Conservation (phyloP, 2,888 invertebrate genomes). For the Ommatoiulus sabulosus region DNA sequence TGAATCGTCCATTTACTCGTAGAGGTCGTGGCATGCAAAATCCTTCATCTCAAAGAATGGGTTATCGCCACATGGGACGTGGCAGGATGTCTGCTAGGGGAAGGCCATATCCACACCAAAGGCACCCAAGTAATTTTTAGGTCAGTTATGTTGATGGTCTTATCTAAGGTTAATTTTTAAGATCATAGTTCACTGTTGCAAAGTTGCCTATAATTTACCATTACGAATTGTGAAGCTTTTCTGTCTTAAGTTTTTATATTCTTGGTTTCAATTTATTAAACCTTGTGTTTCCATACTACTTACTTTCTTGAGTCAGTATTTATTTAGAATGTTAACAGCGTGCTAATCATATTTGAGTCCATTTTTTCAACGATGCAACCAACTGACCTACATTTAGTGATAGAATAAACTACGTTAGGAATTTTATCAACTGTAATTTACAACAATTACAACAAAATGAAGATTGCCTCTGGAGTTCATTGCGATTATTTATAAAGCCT, state of each 20-base stretch:
- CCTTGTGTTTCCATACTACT: not conserved
- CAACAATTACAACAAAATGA: too few relatives aligned
- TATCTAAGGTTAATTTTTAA: not conserved
- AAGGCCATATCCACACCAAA: constrained; percentile 31
- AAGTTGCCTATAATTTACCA: not conserved
- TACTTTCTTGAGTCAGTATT: not conserved
- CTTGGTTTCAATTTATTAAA: not conserved
- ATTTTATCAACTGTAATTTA: too few relatives aligned
- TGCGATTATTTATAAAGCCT: too few relatives aligned
- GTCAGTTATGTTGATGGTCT: not conserved
- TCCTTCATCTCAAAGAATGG: constrained; percentile 34
- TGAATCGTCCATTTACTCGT: constrained; percentile 37
- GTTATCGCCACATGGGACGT: constrained; percentile 39
- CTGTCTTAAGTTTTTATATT: not conserved
- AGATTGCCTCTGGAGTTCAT: too few relatives aligned
- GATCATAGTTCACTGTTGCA: not conserved
- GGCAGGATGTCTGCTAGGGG: constrained; percentile 49
- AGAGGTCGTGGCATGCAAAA: not conserved
- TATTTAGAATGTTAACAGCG: not conserved
- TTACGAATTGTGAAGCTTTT: not conserved
- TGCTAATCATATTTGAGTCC: too few relatives aligned
- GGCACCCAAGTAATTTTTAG: not conserved
- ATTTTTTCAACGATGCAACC: too few relatives aligned
- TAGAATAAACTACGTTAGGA: too few relatives aligned
- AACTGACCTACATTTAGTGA: not conserved